These are phyloP conservation scores for Liodrosophila aerea DNA, from an alignment of 2,888 invertebrate genomes.

Conservation along the genomic window DNA sequence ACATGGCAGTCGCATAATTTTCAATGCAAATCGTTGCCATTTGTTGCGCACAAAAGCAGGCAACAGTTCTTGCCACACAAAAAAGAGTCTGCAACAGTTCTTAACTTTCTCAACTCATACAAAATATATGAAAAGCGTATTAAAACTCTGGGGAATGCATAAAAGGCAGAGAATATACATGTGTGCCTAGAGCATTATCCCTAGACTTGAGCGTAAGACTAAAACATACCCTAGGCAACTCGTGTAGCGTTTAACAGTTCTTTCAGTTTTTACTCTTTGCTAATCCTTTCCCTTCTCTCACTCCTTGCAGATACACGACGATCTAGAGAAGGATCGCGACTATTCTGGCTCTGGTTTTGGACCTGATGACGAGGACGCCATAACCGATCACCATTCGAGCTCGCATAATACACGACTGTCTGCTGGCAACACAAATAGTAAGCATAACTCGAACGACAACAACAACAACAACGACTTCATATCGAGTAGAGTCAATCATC, in stretches of 20 bases:
- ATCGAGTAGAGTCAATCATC: slow-evolving; percentile 74
- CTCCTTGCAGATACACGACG: slow-evolving; percentile 81
- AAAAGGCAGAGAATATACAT: too few species aligned
- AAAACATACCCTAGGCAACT: too few species aligned
- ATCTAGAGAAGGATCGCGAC: slow-evolving; percentile 87
- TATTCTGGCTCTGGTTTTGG: slow-evolving; percentile 94
- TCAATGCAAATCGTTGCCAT: slow-evolving; percentile 58
- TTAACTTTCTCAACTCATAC: slow-evolving; percentile 4
- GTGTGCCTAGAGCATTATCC: too few species aligned
- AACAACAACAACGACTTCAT: slow-evolving; percentile 71
- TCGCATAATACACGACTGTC: slow-evolving; percentile 74
- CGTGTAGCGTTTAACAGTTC: too few species aligned
- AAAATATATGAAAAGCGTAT: too few species aligned
- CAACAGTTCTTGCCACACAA: slow-evolving; percentile 23
- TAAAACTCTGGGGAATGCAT: too few species aligned
- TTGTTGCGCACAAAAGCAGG: slow-evolving; percentile 53
- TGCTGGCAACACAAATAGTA: slow-evolving; percentile 68
- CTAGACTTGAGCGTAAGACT: too few species aligned
- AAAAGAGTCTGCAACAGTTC: too few species aligned
- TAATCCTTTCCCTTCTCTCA: neutral
- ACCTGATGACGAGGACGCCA: slow-evolving; percentile 90
- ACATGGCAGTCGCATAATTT: slow-evolving; percentile 51
- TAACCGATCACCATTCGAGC: slow-evolving; percentile 74
- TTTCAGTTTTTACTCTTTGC: neutral
- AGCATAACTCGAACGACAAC: slow-evolving; percentile 77